Evolutionary conservation across 1,140 invertebrate species (phyloP).

Genomic region (Cotesia chilonis): DNA sequence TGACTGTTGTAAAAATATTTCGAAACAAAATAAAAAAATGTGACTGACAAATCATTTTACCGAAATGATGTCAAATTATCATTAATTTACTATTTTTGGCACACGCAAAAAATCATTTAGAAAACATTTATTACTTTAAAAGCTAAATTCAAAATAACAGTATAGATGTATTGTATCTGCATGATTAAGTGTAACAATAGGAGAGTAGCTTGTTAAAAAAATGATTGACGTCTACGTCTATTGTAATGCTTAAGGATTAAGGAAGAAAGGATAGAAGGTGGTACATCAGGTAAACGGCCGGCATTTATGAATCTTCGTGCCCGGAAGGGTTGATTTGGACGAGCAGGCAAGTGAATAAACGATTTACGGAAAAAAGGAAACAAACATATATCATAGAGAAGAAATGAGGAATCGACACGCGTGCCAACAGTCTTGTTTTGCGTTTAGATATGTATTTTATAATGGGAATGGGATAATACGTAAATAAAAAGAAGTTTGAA

Average conservation of each 20-base stretch:
- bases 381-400: neutral
- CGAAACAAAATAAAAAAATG: too few relatives aligned
- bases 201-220: neutral
- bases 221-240: conserved; percentile 38
- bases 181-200: neutral
- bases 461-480: neutral
- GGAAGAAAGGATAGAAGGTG: neutral
- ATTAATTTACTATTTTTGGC: too few relatives aligned
- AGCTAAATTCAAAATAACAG: too few relatives aligned
- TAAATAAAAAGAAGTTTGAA: conserved; percentile 4
- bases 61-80: too few relatives aligned
- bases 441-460: conserved; percentile 6
- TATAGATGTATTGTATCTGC: too few relatives aligned
- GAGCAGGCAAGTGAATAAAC: neutral
- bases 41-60: too few relatives aligned
- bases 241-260: conserved; percentile 15
- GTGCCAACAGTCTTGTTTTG: conserved; percentile 13
- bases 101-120: too few relatives aligned
- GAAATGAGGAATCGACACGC: conserved; percentile 8
- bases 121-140: too few relatives aligned
- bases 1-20: too few relatives aligned
- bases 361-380: neutral
- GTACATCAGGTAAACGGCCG: neutral
- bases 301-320: neutral
- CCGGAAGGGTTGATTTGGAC: neutral